These are phyloP conservation scores for Gibbula magus DNA, from an alignment of 2,888 invertebrate genomes.

Conservation along the genomic window DNA sequence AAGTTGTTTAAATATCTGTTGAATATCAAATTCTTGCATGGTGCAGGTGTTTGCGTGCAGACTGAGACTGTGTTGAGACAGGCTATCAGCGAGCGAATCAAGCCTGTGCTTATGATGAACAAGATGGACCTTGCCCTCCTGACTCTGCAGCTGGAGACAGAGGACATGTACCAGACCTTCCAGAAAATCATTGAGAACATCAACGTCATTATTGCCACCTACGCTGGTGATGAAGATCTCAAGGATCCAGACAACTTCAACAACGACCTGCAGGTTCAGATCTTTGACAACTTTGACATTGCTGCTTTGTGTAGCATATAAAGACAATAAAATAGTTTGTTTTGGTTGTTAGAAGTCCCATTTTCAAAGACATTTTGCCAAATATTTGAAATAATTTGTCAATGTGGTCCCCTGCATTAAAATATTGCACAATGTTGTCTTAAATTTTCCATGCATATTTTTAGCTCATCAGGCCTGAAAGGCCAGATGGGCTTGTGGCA, in stretches of 20 bases:
- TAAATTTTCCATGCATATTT: neutral
- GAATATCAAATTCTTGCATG: too few relatives aligned
- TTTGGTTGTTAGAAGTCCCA: too few relatives aligned
- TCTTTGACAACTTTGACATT: too few relatives aligned
- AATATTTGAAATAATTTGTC: too few relatives aligned
- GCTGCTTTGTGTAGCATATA: too few relatives aligned
- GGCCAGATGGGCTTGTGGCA: too few relatives aligned
- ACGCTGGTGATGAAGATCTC: constrained; percentile 95
- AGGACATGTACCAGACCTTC: constrained; percentile 99
- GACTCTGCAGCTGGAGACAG: constrained; percentile 95
- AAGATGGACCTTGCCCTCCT: constrained; percentile 99
- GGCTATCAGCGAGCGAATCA: constrained; percentile 99
- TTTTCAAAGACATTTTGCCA: too few relatives aligned
- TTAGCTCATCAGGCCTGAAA: too few relatives aligned
- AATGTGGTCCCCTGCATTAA: neutral
- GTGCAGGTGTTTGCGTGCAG: constrained; percentile 97
- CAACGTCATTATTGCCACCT: constrained; percentile 99
- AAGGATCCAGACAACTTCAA: neutral
- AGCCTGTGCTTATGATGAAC: constrained; percentile 99
- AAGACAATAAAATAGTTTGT: too few relatives aligned
- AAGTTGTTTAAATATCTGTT: too few relatives aligned
- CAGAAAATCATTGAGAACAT: constrained; percentile 99
- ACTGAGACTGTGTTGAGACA: constrained; percentile 99
- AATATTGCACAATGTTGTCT: neutral
- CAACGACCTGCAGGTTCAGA: neutral